Percentiles rank a stretch among this genome's conserved stretches.
These are phyloP conservation scores for Acronicta leporina DNA, from an alignment of 2,888 invertebrate species.

Conservation along the genomic window DNA sequence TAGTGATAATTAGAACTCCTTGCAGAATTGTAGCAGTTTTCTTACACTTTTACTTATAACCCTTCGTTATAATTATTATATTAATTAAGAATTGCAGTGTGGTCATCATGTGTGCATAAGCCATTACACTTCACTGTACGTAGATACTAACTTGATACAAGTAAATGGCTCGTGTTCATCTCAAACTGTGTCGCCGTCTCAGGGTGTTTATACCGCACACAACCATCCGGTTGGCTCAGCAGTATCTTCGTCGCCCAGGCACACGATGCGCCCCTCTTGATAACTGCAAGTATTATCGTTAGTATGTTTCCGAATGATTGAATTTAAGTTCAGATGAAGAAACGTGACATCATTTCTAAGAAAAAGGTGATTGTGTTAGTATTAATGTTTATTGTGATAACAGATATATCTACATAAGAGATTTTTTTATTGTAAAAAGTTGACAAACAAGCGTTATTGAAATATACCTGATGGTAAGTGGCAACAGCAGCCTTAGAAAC, in stretches of 20 bases:
- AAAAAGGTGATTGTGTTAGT: not conserved
- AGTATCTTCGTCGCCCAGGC: slow-evolving; percentile 29
- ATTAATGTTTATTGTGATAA: too few relatives aligned
- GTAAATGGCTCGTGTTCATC: slow-evolving; percentile 28
- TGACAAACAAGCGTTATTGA: too few relatives aligned
- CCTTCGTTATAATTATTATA: too few relatives aligned
- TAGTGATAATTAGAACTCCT: too few relatives aligned
- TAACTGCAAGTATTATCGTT: slow-evolving; percentile 48
- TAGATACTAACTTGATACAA: slow-evolving; percentile 15
- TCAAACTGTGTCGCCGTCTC: slow-evolving; percentile 3
- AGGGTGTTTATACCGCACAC: slow-evolving; percentile 29
- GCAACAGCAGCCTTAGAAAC: too few relatives aligned
- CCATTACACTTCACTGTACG: slow-evolving; percentile 24
- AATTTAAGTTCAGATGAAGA: slow-evolving; percentile 38
- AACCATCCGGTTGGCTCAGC: slow-evolving; percentile 18
- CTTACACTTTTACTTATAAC: too few relatives aligned
- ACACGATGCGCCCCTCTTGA: slow-evolving; percentile 14
- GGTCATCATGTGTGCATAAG: slow-evolving; percentile 19
- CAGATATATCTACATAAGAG: too few relatives aligned
- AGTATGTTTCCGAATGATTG: slow-evolving; percentile 37
- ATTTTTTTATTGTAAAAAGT: too few relatives aligned
- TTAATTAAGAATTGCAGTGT: not conserved
- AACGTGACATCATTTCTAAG: not conserved
- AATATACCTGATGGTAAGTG: too few relatives aligned
- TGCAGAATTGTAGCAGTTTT: too few relatives aligned